phyloP scores from a whole-genome alignment of 1,140 invertebrate genomes.

The Bombus vancouverensis region DNA sequence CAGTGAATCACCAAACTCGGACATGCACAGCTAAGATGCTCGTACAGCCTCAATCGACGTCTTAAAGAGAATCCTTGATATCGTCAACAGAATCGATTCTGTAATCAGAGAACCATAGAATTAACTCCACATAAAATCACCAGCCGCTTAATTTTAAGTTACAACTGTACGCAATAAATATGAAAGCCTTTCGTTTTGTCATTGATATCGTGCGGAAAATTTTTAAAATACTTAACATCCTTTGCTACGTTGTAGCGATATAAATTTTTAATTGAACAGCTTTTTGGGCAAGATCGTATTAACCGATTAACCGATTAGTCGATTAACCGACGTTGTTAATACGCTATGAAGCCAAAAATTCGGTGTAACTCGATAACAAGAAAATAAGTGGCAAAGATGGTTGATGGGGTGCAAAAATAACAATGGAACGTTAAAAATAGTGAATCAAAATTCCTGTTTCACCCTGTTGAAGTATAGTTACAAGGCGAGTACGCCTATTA shows the following conservation, averaged over 20 bases:
- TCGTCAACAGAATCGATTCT: slow-evolving; percentile 33
- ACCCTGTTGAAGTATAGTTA: background rate
- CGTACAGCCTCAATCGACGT: background rate
- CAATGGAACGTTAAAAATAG: background rate
- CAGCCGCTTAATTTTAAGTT: background rate
- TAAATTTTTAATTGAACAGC: no score
- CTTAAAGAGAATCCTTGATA: slow-evolving; percentile 32
- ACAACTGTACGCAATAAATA: no score
- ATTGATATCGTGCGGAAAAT: no score
- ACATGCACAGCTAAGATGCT: slow-evolving; percentile 53
- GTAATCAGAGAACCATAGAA: slow-evolving; percentile 26
- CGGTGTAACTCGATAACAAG: background rate
- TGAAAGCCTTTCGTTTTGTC: no score
- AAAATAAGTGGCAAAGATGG: background rate
- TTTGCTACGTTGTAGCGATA: no score
- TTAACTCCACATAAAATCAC: background rate
- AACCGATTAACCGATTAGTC: no score
- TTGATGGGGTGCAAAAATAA: background rate
- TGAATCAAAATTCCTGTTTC: slow-evolving; percentile 35
- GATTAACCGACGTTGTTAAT: background rate
- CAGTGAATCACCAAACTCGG: slow-evolving; percentile 37
- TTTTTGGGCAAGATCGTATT: no score
- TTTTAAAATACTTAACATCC: no score
- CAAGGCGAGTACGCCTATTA: slow-evolving; percentile 41
- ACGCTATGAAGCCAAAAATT: background rate